Conservation (phyloP, 2,888 invertebrate genomes). For the Parapristionchus giblindavisi region DNA sequence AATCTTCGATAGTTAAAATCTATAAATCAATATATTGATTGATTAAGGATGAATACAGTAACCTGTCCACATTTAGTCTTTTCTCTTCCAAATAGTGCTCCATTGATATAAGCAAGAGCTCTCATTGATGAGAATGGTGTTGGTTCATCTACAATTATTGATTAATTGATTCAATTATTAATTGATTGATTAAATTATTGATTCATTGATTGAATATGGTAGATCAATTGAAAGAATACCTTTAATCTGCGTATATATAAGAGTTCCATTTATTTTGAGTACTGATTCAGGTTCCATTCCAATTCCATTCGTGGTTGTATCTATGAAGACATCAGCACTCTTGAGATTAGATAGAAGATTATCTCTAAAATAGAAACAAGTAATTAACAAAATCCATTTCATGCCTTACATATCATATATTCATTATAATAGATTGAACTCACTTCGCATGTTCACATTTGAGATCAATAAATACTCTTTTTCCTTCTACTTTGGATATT, state of each 20-base stretch:
- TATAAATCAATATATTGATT: not conserved
- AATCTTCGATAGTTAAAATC: not conserved
- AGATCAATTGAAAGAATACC: not conserved
- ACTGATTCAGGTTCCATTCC: conserved; percentile 21
- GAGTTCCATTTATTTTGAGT: not conserved
- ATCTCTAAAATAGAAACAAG: no score
- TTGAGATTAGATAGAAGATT: conserved; percentile 26
- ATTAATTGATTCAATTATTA: no score
- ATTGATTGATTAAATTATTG: no score
- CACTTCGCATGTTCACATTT: no score
- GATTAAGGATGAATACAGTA: no score
- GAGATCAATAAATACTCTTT: no score
- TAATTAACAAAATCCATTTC: no score
- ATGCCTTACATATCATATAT: no score
- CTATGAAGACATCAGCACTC: conserved; percentile 34
- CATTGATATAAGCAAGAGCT: conserved; percentile 6
- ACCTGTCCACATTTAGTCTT: conserved; percentile 30
- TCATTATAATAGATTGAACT: no score
- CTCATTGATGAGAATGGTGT: conserved; percentile 1
- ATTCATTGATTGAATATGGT: not conserved
- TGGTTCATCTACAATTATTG: not conserved
- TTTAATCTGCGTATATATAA: conserved; percentile 17
- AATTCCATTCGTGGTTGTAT: conserved; percentile 4
- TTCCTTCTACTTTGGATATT: no score
- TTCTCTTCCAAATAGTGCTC: conserved; percentile 22